Conservation (phyloP, 2,888 invertebrate genomes). For the Lissocephala sabroskyi region DNA sequence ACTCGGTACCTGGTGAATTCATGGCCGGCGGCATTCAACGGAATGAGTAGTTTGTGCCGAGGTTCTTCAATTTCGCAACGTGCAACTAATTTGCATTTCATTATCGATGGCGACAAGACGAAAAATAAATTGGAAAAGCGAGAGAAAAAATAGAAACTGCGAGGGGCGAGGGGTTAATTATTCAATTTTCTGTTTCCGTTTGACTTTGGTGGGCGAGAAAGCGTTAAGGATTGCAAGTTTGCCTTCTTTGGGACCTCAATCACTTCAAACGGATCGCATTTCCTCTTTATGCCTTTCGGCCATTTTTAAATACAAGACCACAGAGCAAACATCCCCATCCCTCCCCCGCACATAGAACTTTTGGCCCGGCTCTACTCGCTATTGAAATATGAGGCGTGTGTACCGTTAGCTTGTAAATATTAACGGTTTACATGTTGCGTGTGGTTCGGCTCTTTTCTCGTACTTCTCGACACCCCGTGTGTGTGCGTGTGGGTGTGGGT, state of each 20-base stretch:
- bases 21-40: no score
- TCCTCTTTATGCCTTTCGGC: conserved; percentile 38
- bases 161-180: no score
- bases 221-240: no score
- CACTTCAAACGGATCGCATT: conserved; percentile 31
- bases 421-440: conserved; percentile 20
- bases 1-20: conserved; percentile 8
- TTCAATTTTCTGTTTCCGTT: no score
- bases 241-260: no score
- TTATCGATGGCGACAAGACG: conserved; percentile 16
- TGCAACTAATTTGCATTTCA: conserved; percentile 49
- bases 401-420: conserved; percentile 6
- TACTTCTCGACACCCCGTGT: no score
- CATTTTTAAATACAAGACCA: conserved; percentile 41
- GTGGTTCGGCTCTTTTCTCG: background rate
- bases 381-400: conserved; percentile 12
- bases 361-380: conserved; percentile 6
- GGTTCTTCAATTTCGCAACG: conserved; percentile 2
- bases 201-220: no score
- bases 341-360: background rate
- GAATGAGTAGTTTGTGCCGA: no score
- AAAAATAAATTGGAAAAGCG: no score
- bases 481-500: conserved; percentile 3
- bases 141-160: no score
- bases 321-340: background rate